These are phyloP conservation scores for Elephantulus edwardii DNA, from an alignment of 2,113 vertebrate genomes.

Conservation along the genomic window DNA sequence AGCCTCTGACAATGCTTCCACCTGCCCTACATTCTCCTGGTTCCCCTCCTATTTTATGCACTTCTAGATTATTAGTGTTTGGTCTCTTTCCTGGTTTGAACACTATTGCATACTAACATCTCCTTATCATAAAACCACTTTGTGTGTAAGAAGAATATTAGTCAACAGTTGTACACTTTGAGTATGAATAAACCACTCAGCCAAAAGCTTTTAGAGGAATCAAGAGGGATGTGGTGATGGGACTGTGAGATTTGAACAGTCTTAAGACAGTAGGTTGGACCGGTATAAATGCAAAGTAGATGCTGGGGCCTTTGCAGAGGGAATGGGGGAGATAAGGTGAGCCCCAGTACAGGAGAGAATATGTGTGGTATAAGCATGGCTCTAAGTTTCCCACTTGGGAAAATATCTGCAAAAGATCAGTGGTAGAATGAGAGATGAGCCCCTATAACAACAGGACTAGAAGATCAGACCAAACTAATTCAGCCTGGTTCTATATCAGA, in stretches of 20 bases:
- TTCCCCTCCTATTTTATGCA: neutral
- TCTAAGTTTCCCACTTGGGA: neutral
- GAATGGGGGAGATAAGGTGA: neutral
- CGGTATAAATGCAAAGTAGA: slow-evolving; percentile 8
- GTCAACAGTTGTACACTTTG: slow-evolving; percentile 13
- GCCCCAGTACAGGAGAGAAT: neutral
- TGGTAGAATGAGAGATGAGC: neutral
- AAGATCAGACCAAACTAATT: neutral
- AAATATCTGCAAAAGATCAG: neutral
- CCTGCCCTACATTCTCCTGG: neutral
- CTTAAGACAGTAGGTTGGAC: neutral
- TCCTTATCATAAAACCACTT: slow-evolving; percentile 58
- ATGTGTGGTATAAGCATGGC: neutral
- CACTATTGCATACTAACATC: slow-evolving; percentile 44
- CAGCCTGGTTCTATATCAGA: slow-evolving; percentile 11
- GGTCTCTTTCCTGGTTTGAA: slow-evolving; percentile 31
- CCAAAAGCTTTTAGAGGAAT: slow-evolving; percentile 27
- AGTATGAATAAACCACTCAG: slow-evolving; percentile 34
- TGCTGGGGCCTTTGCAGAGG: neutral
- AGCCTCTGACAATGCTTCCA: neutral
- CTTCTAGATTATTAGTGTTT: neutral
- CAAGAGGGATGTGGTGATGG: neutral
- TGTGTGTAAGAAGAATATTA: slow-evolving; percentile 60
- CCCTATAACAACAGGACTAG: neutral
- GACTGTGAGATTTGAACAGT: neutral